A percentile compares a stretch with the other conserved stretches of the same genome.
Evolutionary conservation across 2,888 invertebrate genomes (phyloP).

Genomic region (Octodonta nipae): DNA sequence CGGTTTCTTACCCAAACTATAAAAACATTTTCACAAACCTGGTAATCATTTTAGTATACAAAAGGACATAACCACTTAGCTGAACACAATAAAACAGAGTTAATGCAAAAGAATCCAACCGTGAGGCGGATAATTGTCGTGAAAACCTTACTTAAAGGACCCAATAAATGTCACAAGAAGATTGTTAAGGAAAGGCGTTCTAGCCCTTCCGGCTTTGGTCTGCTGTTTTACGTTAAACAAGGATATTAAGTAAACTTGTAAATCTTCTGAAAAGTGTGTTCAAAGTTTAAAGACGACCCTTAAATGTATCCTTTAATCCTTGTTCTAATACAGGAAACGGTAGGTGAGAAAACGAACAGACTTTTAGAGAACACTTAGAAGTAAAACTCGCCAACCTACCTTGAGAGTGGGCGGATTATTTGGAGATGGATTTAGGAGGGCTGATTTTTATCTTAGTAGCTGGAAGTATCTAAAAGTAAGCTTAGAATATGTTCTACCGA

Average conservation of each 20-base stretch:
- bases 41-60: no score
- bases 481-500: no score
- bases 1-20: no score
- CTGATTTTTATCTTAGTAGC: neutral
- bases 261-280: conserved; percentile 2
- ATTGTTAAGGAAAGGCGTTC: conserved; percentile 1
- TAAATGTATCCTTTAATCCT: no score
- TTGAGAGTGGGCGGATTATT: no score
- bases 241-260: conserved; percentile 1
- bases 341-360: conserved; percentile 1
- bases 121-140: no score
- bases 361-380: neutral
- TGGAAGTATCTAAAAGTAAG: neutral
- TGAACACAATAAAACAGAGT: no score
- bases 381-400: neutral
- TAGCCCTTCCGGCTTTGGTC: neutral
- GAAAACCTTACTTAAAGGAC: neutral
- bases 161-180: conserved; percentile 1
- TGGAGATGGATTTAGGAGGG: no score
- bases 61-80: no score
- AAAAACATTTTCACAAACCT: no score
- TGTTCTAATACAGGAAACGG: no score
- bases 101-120: no score
- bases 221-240: neutral
- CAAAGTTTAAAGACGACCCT: conserved; percentile 1